Evolutionary conservation across 2,113 vertebrate genomes (phyloP).

Genomic region (Carlito syrichta): DNA sequence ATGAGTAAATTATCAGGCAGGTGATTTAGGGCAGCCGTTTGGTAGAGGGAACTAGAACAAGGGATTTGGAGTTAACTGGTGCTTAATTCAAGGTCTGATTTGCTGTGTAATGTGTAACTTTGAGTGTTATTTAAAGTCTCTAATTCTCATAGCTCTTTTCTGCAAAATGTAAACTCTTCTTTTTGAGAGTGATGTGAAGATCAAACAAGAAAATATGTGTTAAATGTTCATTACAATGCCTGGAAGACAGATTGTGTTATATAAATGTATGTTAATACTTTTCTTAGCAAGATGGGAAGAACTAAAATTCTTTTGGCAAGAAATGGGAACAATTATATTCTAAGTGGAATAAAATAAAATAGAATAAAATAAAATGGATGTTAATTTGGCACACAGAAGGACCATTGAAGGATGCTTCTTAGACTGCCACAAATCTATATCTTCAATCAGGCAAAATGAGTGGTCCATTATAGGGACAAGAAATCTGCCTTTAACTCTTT

Average conservation of each 20-base stretch:
- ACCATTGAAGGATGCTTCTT: neutral
- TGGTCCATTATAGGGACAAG: accelerated
- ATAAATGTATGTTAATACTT: neutral
- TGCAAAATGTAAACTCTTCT: neutral
- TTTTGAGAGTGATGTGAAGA: neutral
- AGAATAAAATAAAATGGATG: neutral
- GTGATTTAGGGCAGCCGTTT: neutral
- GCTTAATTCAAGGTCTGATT: neutral
- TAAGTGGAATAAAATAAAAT: neutral
- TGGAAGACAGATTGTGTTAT: neutral
- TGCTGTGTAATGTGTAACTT: neutral
- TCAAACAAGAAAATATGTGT: neutral
- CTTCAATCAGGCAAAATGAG: neutral
- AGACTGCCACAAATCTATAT: neutral
- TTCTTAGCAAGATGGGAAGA: neutral
- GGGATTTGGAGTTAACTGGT: neutral
- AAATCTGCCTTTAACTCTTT: neutral
- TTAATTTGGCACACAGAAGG: neutral
- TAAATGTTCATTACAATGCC: neutral
- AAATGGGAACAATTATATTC: neutral
- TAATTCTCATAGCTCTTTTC: neutral
- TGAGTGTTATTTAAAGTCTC: neutral
- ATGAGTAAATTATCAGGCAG: neutral
- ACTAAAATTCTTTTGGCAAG: neutral
- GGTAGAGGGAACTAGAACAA: neutral